Evolutionary conservation across 2,888 invertebrate genomes (phyloP), one percentile per base, ranked within the genome.

Genomic region (Trichacis sp.): DNA sequence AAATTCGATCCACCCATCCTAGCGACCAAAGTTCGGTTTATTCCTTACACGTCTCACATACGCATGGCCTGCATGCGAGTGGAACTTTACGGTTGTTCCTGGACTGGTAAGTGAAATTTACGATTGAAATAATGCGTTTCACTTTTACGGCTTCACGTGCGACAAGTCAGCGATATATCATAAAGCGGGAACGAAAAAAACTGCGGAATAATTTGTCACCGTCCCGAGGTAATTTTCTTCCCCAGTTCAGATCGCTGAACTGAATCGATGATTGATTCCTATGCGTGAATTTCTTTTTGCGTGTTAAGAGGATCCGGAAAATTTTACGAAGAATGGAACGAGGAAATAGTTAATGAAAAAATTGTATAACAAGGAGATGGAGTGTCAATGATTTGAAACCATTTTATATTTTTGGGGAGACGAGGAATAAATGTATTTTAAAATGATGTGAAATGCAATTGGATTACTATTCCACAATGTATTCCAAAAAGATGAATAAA

Each of bases 51-150:
- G 67, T 89, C 90, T 63, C 91, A 92, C 79, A 89, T 91, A 71
- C 87, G 93, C 64, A 93, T 91, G 2, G 92, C 93, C 67, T 95
- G 94, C 82, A 89, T 95, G 88, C 86, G 94, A 68, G 89, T 93
- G 49, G 95, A 95, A 85, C 86, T 94, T 72, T 89, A 92, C 71
- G 94, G 94, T 59, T 95, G 94, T 85, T 86, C 86, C 70, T 93
- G 91, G 89, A 87, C 87, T 85, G 92, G 93, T 93, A 84, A 89
- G 89, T 87, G 73, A 73, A 73, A 80, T 77, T 78, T 76, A 76
- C 71, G 68, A 71, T 71, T 66, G 64, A 59, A 67, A 63, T 55
- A 64, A 68, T 56, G 61, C 55, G 51, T 61, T 58, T 49, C 29
- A 19, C 45, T 58, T 68, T 64, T 59, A 61, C 55, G 61, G 63